These are phyloP conservation scores for Melanostoma scalare DNA, from an alignment of 2,888 invertebrate species.

Conservation along the genomic window DNA sequence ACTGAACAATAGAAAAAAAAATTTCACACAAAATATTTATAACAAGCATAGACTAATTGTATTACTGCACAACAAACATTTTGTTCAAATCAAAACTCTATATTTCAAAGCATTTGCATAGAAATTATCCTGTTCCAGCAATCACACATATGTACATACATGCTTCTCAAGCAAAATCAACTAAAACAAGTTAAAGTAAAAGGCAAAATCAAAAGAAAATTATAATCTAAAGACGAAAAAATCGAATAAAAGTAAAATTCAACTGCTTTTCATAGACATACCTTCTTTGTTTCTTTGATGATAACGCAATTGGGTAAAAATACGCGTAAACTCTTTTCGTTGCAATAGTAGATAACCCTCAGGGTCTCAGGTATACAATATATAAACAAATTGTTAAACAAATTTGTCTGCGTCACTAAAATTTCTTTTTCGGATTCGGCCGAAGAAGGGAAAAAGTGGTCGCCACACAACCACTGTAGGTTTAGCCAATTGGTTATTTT, in stretches of 20 bases:
- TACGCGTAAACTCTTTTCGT: conserved; percentile 2
- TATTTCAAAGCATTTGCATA: no score
- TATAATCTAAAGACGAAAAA: not conserved
- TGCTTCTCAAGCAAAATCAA: not conserved
- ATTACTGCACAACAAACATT: no score
- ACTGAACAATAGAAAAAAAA: not conserved
- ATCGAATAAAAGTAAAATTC: conserved; percentile 18
- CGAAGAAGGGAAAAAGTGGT: conserved; percentile 3
- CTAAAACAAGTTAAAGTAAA: conserved; percentile 23
- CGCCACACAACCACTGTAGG: conserved; percentile 42
- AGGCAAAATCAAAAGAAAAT: conserved; percentile 70
- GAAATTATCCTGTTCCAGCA: not conserved
- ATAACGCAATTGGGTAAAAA: not conserved
- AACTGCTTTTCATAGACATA: conserved; percentile 36
- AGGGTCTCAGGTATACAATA: conserved; percentile 4
- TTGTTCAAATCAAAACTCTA: no score
- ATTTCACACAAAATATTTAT: no score
- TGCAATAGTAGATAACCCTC: conserved; percentile 3
- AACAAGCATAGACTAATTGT: no score
- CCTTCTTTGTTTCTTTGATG: conserved; percentile 45
- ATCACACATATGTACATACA: not conserved
- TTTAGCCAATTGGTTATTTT: no score
- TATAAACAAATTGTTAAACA: conserved; percentile 23
- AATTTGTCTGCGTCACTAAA: conserved; percentile 58
- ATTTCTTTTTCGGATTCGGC: conserved; percentile 27